Percentiles rank a stretch among this genome's conserved stretches.
These are phyloP conservation scores for Agrochola lychnidis DNA, from an alignment of 2,888 invertebrate genomes.

Conservation along the genomic window DNA sequence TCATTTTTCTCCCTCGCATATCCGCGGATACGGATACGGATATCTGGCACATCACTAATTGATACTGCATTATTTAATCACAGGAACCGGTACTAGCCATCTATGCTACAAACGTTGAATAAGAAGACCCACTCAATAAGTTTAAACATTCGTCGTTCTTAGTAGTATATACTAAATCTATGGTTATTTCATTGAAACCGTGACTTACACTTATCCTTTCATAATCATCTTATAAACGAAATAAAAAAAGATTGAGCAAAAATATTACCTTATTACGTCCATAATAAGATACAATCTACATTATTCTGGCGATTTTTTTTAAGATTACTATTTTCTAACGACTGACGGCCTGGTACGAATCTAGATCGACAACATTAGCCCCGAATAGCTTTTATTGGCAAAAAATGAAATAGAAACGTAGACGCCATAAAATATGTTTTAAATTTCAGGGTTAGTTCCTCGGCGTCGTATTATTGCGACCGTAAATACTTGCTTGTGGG, in stretches of 20 bases:
- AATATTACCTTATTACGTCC: constrained; percentile 3
- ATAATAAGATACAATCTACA: constrained; percentile 12
- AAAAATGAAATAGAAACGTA: constrained; percentile 55
- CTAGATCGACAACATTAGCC: constrained; percentile 47
- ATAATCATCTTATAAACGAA: neutral
- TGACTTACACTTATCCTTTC: neutral
- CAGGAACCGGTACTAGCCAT: constrained; percentile 24
- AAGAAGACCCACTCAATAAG: neutral
- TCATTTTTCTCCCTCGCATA: too few species aligned
- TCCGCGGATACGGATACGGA: too few species aligned
- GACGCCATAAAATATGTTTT: constrained; percentile 57
- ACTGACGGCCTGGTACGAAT: constrained; percentile 59
- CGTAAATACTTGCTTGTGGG: constrained; percentile 46
- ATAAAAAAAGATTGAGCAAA: neutral
- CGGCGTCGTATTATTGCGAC: constrained; percentile 33
- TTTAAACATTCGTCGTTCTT: constrained; percentile 23
- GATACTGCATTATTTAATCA: neutral
- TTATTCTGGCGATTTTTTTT: neutral
- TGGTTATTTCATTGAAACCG: neutral
- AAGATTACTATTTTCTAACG: constrained; percentile 24
- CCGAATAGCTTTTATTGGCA: constrained; percentile 49
- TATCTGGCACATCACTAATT: too few species aligned
- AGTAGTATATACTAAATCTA: too few species aligned
- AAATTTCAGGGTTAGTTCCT: constrained; percentile 49
- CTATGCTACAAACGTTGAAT: constrained; percentile 16